phyloP scores from a whole-genome alignment of 2,113 vertebrate species.

The Plecotus auritus region DNA sequence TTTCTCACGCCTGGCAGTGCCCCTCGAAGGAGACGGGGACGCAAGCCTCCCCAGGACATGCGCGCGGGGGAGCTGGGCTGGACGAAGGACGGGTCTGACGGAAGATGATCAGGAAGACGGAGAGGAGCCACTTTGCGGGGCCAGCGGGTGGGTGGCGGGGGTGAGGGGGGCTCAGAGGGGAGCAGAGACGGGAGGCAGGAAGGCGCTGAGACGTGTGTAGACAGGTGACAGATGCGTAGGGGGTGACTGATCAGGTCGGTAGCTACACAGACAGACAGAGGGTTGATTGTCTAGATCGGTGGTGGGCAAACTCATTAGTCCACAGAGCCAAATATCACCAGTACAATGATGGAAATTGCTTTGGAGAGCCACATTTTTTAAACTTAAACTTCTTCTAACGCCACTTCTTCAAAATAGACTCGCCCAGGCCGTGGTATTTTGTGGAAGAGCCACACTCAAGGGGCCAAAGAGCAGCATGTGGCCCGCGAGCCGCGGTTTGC shows the following conservation, averaged over 20 bases:
- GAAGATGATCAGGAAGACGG: neutral
- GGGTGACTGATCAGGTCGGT: rapidly evolving
- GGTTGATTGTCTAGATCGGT: neutral
- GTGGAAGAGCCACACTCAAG: too few species aligned
- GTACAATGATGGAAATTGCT: too few species aligned
- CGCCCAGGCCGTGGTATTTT: too few species aligned
- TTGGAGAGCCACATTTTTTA: too few species aligned
- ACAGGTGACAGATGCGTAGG: rapidly evolving
- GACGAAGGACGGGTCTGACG: neutral
- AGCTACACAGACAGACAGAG: rapidly evolving
- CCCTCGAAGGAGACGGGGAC: neutral
- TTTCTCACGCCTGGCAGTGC: neutral
- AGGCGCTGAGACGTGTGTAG: rapidly evolving
- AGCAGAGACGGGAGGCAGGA: neutral
- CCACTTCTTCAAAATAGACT: too few species aligned
- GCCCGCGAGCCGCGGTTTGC: too few species aligned
- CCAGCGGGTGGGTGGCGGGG: neutral
- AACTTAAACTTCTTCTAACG: too few species aligned
- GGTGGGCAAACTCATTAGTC: too few species aligned
- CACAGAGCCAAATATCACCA: too few species aligned
- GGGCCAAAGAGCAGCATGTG: too few species aligned
- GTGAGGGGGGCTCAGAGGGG: neutral
- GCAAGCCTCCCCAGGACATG: rapidly evolving
- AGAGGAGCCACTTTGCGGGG: too few species aligned
- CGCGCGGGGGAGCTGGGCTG: neutral